phyloP scores from a whole-genome alignment of 2,113 vertebrate genomes.

The Oxyura jamaicensis region DNA sequence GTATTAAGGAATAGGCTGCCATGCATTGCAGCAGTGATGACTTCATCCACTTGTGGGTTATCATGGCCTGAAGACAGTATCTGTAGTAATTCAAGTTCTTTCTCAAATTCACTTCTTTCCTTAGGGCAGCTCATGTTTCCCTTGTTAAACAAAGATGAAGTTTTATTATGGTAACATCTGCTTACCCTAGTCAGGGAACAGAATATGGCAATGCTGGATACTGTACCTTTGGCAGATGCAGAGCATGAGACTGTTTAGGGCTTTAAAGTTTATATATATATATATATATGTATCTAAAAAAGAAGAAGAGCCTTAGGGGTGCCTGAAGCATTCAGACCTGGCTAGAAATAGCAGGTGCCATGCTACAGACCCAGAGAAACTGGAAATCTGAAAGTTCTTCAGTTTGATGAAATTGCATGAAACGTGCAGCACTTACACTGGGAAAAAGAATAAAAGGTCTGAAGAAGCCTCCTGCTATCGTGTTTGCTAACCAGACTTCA shows the following conservation, averaged over 20 bases:
- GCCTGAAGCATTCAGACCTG: not conserved
- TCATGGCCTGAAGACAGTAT: not conserved
- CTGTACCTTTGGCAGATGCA: not conserved
- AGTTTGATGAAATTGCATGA: not conserved
- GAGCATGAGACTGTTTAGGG: not conserved
- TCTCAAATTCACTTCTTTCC: not conserved
- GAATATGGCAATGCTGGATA: not conserved
- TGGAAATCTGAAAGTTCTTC: not conserved
- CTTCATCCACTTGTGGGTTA: not conserved
- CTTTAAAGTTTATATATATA: not conserved
- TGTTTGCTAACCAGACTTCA: not conserved
- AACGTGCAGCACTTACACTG: not conserved
- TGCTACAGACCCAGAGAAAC: fast-evolving
- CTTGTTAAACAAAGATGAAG: not conserved
- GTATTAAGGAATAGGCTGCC: not conserved
- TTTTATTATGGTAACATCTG: not conserved
- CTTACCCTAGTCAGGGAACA: not conserved
- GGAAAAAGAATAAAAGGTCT: not conserved
- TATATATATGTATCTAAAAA: too few relatives aligned
- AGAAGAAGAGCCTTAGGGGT: not conserved
- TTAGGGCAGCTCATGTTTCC: not conserved
- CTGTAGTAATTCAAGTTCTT: not conserved
- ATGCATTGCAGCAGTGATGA: not conserved
- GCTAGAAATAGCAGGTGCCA: not conserved
- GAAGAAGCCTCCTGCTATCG: not conserved